Conservation (phyloP, 2,888 invertebrate genomes). For the Apodemia hepburni region DNA sequence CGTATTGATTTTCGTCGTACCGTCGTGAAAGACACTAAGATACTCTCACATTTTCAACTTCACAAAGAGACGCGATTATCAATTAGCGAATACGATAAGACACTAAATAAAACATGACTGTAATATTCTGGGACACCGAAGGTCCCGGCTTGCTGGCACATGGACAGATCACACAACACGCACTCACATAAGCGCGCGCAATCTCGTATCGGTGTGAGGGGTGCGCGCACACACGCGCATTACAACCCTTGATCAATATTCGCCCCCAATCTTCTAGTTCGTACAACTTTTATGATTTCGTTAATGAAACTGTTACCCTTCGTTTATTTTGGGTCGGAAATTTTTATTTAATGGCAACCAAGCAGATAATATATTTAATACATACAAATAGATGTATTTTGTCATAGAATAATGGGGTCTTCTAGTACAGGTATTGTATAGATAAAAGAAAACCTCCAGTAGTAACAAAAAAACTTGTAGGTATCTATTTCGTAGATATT, state of each 20-base stretch:
- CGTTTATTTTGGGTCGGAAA: constrained; percentile 10
- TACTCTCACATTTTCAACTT: not conserved
- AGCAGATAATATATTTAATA: too few relatives aligned
- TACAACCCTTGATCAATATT: constrained; percentile 69
- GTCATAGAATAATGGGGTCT: too few relatives aligned
- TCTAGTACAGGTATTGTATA: too few relatives aligned
- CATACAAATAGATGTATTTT: too few relatives aligned
- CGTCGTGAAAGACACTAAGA: constrained; percentile 39
- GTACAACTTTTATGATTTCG: constrained; percentile 53
- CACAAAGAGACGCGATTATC: not conserved
- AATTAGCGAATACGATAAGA: constrained; percentile 29
- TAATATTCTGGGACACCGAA: constrained; percentile 40
- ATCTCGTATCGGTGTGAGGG: constrained; percentile 37
- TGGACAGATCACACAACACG: constrained; percentile 43
- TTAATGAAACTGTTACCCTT: constrained; percentile 45
- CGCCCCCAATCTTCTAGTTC: constrained; percentile 50
- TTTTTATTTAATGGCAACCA: constrained; percentile 16
- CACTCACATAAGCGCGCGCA: constrained; percentile 43
- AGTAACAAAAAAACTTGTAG: too few relatives aligned
- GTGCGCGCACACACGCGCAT: constrained; percentile 50
- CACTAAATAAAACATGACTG: constrained; percentile 41
- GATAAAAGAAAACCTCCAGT: too few relatives aligned
- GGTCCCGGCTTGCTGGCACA: constrained; percentile 45
- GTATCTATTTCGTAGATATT: too few relatives aligned
- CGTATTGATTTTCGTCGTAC: constrained; percentile 66